Evolutionary conservation across 2,113 vertebrate genomes (phyloP), one percentile per base, ranked within the genome.

Genomic region (Nibea albiflora): DNA sequence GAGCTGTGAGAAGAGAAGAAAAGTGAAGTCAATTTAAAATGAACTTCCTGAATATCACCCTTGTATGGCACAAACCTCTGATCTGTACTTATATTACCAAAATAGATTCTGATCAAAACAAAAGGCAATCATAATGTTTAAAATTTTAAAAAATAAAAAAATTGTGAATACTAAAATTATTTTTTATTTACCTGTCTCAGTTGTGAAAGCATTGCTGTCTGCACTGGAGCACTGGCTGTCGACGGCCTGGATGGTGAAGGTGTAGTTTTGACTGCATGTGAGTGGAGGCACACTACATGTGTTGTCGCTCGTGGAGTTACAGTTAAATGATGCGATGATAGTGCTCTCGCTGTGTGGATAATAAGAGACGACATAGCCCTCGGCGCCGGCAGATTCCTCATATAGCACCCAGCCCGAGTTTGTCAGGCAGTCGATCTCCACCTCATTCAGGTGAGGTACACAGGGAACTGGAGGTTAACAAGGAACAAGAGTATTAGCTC

Each of bases 371-470:
- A 81, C 57, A 44, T 95, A 95, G 20, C 61, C 31, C 31, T 93
- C 84, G 0, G 90, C 91, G 11, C 92, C 93, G 0, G 50, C 81
- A 0, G 93, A 80, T 53, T 88, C 70, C 1, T 92, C 44, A 73
- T 92, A 95, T 4, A 88, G 78, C 57, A 95, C 85, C 89, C 90
- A 93, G 56, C 93, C 92, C 0, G 93, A 92, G 76, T 94, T 94
- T 1, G 87, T 85, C 22, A 93, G 75, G 76, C 96, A 96, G 87
- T 95, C 94, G 5, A 95, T 88, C 68, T 95, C 91, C 47, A 95
- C 94, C 0, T 76, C 80, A 0, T 80, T 57, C 52, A 95, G 72
- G 17, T 28, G 47, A 26, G 95, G 94, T 9, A 83, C 42, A 22
- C 95, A 96, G 4, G 95, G 95, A 53, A 85, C 95, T 96, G 76